Evolutionary conservation across 2,113 vertebrate genomes (phyloP), one percentile per base, ranked within the genome.

Genomic region (Gasterosteus nipponicus): DNA sequence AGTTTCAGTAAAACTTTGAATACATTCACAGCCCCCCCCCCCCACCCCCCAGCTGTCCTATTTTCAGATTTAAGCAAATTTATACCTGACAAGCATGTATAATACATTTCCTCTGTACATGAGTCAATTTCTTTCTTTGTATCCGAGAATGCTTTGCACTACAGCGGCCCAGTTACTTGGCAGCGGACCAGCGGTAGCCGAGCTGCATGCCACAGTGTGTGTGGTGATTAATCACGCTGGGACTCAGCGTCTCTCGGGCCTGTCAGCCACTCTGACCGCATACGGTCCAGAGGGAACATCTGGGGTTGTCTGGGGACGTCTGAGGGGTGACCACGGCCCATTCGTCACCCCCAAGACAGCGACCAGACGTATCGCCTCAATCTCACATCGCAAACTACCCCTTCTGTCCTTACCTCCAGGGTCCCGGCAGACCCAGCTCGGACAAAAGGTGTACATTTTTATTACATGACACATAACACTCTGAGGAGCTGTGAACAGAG

Each of bases 181-280:
- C 77, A 73, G 60, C 77, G 77, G 54, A 65, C 71, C 82, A 73
- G 61, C 49, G 19, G 69, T 69, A 81, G 66, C 71, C 5, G 19
- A 60, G 81, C 78, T 67, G 62, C 75, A 77, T 42, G 66, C 76
- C 80, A 39, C 78, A 85, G 76, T 16, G 19, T 86, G 89, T 87
- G 86, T 77, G 87, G 89, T 90, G 87, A 93, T 93, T 91, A 93
- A 94, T 94, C 92, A 93, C 64, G 75, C 81, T 76, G 86, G 84
- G 91, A 86, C 92, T 90, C 77, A 44, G 66, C 59, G 59, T 92
- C 90, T 90, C 86, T 79, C 12, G 86, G 87, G 91, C 80, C 89
- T 86, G 89, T 89, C 89, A 86, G 42, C 81, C 62, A 74, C 87
- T 83, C 78, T 58, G 84, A 77, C 87, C 73, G 19, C 89, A 85